A percentile compares a stretch with the other conserved stretches of the same genome.
Conservation (phyloP, 1,140 invertebrate species). For the Pogonomyrmex barbatus region DNA sequence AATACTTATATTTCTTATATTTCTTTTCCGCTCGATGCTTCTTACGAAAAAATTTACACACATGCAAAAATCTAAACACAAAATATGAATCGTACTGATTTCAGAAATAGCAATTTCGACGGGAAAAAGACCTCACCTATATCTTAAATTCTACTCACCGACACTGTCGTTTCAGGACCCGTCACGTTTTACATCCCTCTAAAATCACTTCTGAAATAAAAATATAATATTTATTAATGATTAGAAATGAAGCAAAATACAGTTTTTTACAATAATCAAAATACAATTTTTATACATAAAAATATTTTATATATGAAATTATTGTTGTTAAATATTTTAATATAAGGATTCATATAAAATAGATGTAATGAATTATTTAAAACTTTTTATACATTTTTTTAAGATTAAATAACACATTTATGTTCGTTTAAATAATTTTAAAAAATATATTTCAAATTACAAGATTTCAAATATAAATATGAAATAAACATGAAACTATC, state of each 20-base stretch:
- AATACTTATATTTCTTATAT: background rate
- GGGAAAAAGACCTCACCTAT: background rate
- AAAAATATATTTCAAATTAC: background rate
- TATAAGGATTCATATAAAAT: background rate
- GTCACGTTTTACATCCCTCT: background rate
- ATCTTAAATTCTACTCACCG: slow-evolving; percentile 11
- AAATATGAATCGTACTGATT: background rate
- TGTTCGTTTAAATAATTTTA: background rate
- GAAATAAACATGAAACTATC: background rate
- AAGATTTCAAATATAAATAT: background rate
- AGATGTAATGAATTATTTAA: background rate
- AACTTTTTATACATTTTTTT: background rate
- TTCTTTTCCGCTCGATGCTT: background rate
- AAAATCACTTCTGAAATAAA: background rate
- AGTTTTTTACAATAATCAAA: background rate
- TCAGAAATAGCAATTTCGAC: slow-evolving; percentile 9
- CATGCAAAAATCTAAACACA: background rate
- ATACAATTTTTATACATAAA: background rate
- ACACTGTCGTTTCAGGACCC: background rate
- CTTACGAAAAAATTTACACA: background rate
- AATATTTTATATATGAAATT: background rate
- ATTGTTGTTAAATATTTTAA: background rate
- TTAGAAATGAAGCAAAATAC: slow-evolving; percentile 1
- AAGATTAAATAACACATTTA: background rate
- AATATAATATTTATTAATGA: background rate